These are phyloP conservation scores for Dipodomys stephensi DNA, from an alignment of 2,113 vertebrate species.

Conservation along the genomic window DNA sequence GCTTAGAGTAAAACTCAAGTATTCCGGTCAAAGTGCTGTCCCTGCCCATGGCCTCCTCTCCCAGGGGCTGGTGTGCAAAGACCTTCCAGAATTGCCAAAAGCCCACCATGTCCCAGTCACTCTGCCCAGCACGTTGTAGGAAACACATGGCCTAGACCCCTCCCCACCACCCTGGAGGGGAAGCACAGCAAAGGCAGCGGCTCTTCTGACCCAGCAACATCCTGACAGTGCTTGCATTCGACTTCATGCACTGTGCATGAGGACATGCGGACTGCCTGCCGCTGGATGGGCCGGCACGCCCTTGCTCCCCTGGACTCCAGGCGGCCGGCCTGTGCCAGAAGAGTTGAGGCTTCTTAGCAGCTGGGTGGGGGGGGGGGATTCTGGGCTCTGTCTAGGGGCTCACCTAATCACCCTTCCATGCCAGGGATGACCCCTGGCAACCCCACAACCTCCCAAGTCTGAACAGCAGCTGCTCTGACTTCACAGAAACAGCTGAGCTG, in stretches of 20 bases:
- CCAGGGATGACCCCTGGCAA: not conserved
- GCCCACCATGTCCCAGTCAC: too few species aligned
- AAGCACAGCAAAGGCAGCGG: too few species aligned
- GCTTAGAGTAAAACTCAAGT: not conserved
- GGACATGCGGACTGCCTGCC: too few species aligned
- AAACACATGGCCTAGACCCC: too few species aligned
- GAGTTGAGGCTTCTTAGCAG: too few species aligned
- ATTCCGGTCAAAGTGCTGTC: not conserved
- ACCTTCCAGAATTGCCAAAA: not conserved
- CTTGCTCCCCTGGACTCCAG: too few species aligned
- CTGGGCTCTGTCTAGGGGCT: not conserved
- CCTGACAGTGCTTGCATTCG: too few species aligned
- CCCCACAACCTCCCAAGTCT: constrained; percentile 10
- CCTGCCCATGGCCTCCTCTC: not conserved
- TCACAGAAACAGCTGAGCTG: not conserved
- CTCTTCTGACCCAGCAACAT: too few species aligned
- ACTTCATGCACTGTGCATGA: too few species aligned
- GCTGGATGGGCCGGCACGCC: too few species aligned
- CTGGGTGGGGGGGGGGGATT: not conserved
- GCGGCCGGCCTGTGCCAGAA: too few species aligned
- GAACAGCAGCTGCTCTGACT: constrained; percentile 48
- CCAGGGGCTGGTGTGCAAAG: not conserved
- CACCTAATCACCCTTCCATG: not conserved
- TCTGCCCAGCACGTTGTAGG: not conserved
- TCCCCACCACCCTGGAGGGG: too few species aligned